A percentile compares a stretch with the other conserved stretches of the same genome.
Conservation (phyloP, 2,888 invertebrate species). For the Corbicula japonica region DNA sequence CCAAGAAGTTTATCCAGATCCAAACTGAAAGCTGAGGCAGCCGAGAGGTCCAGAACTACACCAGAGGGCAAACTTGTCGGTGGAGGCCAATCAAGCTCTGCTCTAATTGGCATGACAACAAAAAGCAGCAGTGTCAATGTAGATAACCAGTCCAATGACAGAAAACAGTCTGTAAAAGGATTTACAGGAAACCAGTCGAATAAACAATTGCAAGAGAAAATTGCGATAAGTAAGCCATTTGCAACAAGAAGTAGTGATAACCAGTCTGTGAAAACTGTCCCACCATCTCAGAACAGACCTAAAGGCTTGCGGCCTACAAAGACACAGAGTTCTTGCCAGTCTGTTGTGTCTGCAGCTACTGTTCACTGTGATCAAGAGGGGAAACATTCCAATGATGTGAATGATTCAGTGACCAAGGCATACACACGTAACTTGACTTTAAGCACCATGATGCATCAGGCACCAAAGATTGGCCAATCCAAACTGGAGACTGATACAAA, state of each 20-base stretch:
- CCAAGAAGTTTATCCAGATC: conserved; percentile 48
- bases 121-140: no score
- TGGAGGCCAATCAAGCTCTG: neutral
- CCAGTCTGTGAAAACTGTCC: conserved; percentile 18
- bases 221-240: no score
- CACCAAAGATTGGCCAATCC: no score
- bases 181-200: no score
- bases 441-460: no score
- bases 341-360: conserved; percentile 3
- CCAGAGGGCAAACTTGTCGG: neutral
- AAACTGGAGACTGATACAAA: no score
- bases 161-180: no score
- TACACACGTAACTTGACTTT: no score
- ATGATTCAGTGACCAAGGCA: neutral
- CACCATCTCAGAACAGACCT: conserved; percentile 20
- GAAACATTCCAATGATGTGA: no score
- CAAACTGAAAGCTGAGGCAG: conserved; percentile 17
- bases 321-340: neutral
- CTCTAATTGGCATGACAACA: neutral
- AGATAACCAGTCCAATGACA: no score
- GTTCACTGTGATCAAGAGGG: conserved; percentile 44
- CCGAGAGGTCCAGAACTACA: neutral
- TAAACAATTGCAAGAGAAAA: no score
- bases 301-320: conserved; percentile 42
- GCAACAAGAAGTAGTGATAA: no score